Conservation (phyloP, 1,140 invertebrate species). For the Prorops nasuta region DNA sequence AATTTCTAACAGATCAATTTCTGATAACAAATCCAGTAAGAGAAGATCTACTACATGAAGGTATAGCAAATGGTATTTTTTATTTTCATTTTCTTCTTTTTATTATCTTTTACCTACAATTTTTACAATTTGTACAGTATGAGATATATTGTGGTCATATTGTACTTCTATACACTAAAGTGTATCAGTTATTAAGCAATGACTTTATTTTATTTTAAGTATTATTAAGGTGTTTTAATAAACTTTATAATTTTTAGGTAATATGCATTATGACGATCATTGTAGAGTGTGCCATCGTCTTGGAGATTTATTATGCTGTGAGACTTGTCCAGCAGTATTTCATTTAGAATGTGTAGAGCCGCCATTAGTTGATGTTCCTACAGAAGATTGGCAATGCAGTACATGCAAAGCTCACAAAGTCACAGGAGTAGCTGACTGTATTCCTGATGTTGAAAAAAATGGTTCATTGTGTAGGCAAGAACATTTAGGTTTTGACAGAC, state of each 20-base stretch:
- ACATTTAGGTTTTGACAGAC: conserved; percentile 89
- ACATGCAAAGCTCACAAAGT: conserved; percentile 90
- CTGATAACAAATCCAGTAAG: conserved; percentile 89
- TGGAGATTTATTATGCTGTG: conserved; percentile 93
- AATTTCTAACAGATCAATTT: conserved; percentile 92
- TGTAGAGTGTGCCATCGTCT: conserved; percentile 92
- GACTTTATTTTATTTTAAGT: not conserved
- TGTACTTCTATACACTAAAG: too few species aligned
- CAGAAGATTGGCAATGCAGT: conserved; percentile 94
- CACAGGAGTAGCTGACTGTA: conserved; percentile 87
- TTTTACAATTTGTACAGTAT: too few species aligned
- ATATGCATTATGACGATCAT: conserved; percentile 92
- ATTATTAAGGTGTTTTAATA: too few species aligned
- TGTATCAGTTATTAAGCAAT: too few species aligned
- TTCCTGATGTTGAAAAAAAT: conserved; percentile 88
- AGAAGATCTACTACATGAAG: conserved; percentile 92
- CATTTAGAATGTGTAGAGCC: conserved; percentile 95
- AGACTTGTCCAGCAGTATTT: conserved; percentile 95
- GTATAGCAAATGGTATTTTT: conserved; percentile 55
- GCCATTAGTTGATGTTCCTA: conserved; percentile 87
- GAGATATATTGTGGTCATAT: conserved; percentile 1
- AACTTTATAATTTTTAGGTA: conserved; percentile 64
- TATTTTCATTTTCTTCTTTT: not conserved
- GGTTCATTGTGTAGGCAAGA: conserved; percentile 89
- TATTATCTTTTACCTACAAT: not conserved